These are phyloP conservation scores for Oplegnathus fasciatus DNA, from an alignment of 2,113 vertebrate genomes.

Conservation along the genomic window DNA sequence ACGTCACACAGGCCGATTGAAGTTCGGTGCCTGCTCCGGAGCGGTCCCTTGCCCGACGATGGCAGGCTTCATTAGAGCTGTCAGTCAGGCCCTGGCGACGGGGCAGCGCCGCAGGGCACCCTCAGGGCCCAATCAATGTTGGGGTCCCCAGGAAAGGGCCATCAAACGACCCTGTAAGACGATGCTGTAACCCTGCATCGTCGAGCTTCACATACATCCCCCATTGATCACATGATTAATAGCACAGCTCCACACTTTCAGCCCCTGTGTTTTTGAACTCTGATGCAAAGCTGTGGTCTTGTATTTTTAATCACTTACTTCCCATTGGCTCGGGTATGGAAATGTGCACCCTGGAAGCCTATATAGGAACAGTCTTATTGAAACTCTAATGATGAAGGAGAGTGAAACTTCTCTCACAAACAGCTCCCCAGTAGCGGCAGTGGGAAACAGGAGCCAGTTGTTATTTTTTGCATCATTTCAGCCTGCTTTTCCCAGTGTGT, in stretches of 20 bases:
- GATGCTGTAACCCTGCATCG: constrained; percentile 63
- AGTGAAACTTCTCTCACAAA: constrained; percentile 64
- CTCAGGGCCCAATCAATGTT: constrained; percentile 85
- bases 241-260: constrained; percentile 64
- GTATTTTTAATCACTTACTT: constrained; percentile 78
- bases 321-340: constrained; percentile 63
- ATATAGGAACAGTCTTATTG: constrained; percentile 47
- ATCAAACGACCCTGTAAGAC: constrained; percentile 79
- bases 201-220: constrained; percentile 53
- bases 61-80: constrained; percentile 86
- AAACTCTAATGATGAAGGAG: constrained; percentile 67
- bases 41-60: constrained; percentile 72
- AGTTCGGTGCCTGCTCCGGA: constrained; percentile 77
- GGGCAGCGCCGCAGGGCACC: constrained; percentile 79
- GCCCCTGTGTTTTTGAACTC: constrained; percentile 70
- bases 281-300: constrained; percentile 69
- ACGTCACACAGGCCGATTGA: constrained; percentile 82
- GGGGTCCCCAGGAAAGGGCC: constrained; percentile 80
- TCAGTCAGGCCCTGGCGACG: constrained; percentile 82
- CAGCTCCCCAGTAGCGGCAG: constrained; percentile 52
- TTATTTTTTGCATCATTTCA: constrained; percentile 74
- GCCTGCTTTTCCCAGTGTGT: constrained; percentile 61
- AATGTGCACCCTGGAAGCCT: constrained; percentile 65
- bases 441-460: constrained; percentile 73
- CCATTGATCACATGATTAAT: constrained; percentile 82